Base-by-base conservation (phyloP, 2,797 vertebrate genomes). In the Rhinophrynus dorsalis region DNA sequence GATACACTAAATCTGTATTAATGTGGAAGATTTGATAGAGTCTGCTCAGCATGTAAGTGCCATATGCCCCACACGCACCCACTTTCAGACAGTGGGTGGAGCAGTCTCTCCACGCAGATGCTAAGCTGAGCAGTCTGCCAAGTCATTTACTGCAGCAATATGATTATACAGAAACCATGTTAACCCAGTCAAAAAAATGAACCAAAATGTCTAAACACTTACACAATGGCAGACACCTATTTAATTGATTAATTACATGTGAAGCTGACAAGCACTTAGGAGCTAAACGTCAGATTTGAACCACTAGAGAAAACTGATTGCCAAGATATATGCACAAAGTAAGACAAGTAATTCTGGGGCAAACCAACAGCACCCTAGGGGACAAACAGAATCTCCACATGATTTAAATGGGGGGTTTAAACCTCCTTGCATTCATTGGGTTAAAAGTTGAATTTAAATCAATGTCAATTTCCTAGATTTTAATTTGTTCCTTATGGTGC, bases 1-100 rank as follows among this genome's bases (percentile, higher is more conserved):
- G 23, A 71, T 64, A 56, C 11, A 47, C 40, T 56, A 37, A 64
- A 56, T 47, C 40, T 30, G 24, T 50, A 24, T 21, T 12, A 70
- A 64, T 71, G 60, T 42, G 50, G 54, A 70, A 61, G 37, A 63
- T 62, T 32, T 37, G 23, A 55, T 47, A 17, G 23, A 37, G 60
- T n/a, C n/a, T 61, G 57, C 29, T 64, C 9, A 17, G 13, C 56
- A 57, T 24, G 20, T 10, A 58, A 68, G 6, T 44, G n/a, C 38
- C 40, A 56, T 71, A 63, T 70, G 59, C 29, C 30, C 44, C 9
- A 9, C 13, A 26, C 37, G 17, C 9, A 57, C 11, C 37, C 37
- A 15, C 37, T 38, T 38, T 38, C 37, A 38, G 15, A n/a, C n/a
- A 38, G 11, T n/a, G 11, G 37, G 13, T 38, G 37, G 15, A 5